Evolutionary conservation across 2,797 vertebrate genomes (phyloP), one percentile per base, ranked within the genome.

Genomic region (Sebastes paucispinis): DNA sequence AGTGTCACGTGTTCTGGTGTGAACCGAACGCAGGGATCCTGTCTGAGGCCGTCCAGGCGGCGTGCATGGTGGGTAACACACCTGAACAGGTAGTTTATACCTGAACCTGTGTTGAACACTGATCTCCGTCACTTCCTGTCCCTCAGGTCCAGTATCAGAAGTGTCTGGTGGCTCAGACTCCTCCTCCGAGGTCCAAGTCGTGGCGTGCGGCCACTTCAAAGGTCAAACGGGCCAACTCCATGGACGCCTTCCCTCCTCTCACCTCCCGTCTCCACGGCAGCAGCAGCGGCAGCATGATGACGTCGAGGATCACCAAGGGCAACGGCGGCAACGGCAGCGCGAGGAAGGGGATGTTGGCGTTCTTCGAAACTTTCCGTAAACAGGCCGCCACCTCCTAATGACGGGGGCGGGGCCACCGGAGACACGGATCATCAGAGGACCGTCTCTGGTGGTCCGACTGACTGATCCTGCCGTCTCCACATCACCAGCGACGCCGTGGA

Each of bases 1-100:
- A 98, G 89, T 98, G 97, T 64, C 93, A 96, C 0, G 98, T 97
- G 36, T 99, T 99, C 95, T 99, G 98, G 98, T 99, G 98, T 10
- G 97, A 98, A 73, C 98, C 98, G 0, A 94, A 98, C 0, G 98
- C 98, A 0, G 98, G 98, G 47, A 92, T 92, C 87, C 89, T 99
- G 64, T 98, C 97, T 0, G 98, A 98, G 93, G 97, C 97, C 0
- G 96, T 98, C 10, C 98, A 99, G 92, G 97, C 98, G 0, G 98
- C 98, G 0, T 99, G 98, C 81, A 98, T 98, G 98, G 98, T 99
- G 91, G 96, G 96, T n/a, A 25, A 8, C 59, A 69, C 3, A 52
- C 22, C 24, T 29, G 60, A 6, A 18, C 70, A 20, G 54, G 43
- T 36, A 2, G 32, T 34, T 34, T 34, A 10, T 34, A 36, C 20